Evolutionary conservation across 1,140 invertebrate species (phyloP).

Genomic region (Drosophila sulfurigaster): DNA sequence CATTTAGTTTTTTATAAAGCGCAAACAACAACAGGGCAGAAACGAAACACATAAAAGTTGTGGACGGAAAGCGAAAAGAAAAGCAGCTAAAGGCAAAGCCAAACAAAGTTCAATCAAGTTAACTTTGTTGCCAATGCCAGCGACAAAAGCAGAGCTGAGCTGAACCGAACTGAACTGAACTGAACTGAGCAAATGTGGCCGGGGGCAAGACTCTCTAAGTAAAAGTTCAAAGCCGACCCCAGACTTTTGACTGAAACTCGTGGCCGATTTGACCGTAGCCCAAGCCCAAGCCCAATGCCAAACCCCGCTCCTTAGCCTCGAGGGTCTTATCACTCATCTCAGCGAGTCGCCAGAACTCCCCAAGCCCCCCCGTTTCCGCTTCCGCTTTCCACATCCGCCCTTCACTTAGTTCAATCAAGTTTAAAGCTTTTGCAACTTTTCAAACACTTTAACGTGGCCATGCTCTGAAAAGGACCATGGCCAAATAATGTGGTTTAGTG

Average conservation of each 20-base stretch:
- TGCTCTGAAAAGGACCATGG: conserved; percentile 48
- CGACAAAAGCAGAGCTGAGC: conserved; percentile 30
- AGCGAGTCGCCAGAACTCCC: conserved; percentile 20
- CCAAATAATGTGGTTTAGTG: conserved; percentile 70
- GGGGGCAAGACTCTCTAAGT: neutral
- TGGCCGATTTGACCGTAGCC: conserved; percentile 70
- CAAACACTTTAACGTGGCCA: conserved; percentile 53
- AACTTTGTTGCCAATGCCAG: conserved; percentile 74
- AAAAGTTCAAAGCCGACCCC: conserved; percentile 72
- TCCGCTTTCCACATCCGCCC: neutral
- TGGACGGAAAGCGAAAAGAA: conserved; percentile 42
- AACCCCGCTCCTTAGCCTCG: conserved; percentile 18
- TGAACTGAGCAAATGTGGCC: conserved; percentile 6
- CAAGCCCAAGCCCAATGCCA: conserved; percentile 14
- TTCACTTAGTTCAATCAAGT: conserved; percentile 54
- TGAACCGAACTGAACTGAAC: too few species aligned
- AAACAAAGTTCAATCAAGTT: conserved; percentile 84
- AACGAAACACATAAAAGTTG: conserved; percentile 42
- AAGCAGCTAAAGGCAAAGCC: conserved; percentile 80
- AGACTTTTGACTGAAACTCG: conserved; percentile 77
- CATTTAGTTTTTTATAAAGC: conserved; percentile 80
- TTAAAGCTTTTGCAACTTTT: conserved; percentile 55
- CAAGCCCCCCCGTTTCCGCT: neutral
- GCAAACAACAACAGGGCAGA: conserved; percentile 54
- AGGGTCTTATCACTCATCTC: conserved; percentile 69